Evolutionary conservation across 2,797 vertebrate species (phyloP), one percentile per base, ranked within the genome.

Genomic region (Anniella stebbinsi): DNA sequence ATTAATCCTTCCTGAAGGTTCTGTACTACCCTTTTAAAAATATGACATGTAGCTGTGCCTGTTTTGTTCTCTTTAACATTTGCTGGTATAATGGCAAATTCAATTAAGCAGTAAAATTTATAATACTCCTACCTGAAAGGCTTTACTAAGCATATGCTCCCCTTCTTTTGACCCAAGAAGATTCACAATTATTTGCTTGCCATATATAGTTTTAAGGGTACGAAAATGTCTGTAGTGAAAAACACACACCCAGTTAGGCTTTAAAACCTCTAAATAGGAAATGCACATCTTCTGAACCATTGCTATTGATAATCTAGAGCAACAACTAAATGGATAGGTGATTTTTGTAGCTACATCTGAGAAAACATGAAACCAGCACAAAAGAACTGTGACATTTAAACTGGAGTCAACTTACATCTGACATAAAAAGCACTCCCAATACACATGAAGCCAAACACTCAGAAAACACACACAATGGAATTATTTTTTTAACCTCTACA

Each of bases 111-210:
- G 13, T 73, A 75, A 13, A 33, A 23, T 21, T 69, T 78, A 45
- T 4, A 84, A 81, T 54, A 60, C 2, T 93, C 97, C 97, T 93
- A 99, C 99, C 98, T 99, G 99, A 96, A 99, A 99, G 18, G 98
- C 99, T 97, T 99, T 99, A 96, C 99, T 99, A 70, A 99, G 98
- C 99, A 99, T 99, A 95, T 99, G 98, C 92, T 99, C 99, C 8
- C 99, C 99, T 97, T 99, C 99, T 96, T 99, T 99, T 90, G 98
- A 98, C 45, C 99, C 99, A 45, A 99, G 98, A 93, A 99, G 97
- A 96, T 99, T 99, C 91, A 99, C 98, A 96, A 99, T 98, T 92
- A 99, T 98, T 97, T 99, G 99, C 88, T 98, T 99, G 54, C 99
- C 99, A 75, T 99, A 99, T 90, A 99, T 96, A 94, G 94, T 98